Conservation (phyloP, 2,888 invertebrate species). For the Stegophylla sp. region DNA sequence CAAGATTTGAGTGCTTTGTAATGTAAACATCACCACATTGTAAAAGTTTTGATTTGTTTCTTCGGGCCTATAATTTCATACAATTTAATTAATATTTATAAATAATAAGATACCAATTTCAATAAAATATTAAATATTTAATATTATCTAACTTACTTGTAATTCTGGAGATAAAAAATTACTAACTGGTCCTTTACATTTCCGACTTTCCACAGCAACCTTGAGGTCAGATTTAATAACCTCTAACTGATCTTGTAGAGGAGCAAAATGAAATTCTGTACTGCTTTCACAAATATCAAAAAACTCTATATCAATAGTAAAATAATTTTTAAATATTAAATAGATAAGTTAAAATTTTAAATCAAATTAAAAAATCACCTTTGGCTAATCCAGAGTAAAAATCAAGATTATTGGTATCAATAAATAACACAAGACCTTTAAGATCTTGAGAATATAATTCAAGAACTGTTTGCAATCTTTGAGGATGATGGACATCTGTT, state of each 20-base stretch:
- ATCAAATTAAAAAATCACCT: conserved; percentile 65
- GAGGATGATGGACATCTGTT: conserved; percentile 65
- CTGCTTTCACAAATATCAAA: conserved; percentile 65
- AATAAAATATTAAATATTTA: not conserved
- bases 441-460: conserved; percentile 91
- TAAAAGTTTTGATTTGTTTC: conserved; percentile 70
- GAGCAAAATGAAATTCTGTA: conserved; percentile 94
- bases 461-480: conserved; percentile 89
- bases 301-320: conserved; percentile 58
- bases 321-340: not conserved
- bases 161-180: conserved; percentile 63
- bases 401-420: conserved; percentile 71
- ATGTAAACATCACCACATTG: conserved; percentile 86
- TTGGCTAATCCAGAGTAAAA: conserved; percentile 72
- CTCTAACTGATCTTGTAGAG: conserved; percentile 84
- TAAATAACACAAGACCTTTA: conserved; percentile 84
- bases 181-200: conserved; percentile 61
- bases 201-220: conserved; percentile 68
- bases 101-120: not conserved
- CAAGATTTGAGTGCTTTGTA: conserved; percentile 90
- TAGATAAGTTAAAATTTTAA: not conserved
- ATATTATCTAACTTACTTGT: conserved; percentile 61
- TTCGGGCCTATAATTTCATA: conserved; percentile 62
- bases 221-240: conserved; percentile 71
- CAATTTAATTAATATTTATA: not conserved